Evolutionary conservation across 1,140 invertebrate species (phyloP).

Genomic region (Brachionus rubens): DNA sequence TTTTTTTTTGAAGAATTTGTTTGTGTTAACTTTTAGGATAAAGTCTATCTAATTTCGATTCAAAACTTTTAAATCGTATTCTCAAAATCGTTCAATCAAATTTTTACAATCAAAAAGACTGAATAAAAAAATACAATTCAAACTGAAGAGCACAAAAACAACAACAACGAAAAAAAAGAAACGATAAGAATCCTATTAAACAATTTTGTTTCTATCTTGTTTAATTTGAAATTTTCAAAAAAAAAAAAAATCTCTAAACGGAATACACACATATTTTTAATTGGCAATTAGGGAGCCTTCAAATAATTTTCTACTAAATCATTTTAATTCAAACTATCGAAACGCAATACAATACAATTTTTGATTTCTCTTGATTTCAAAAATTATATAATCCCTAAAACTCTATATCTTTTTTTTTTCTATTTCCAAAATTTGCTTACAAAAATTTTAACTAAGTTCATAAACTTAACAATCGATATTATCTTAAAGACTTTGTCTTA

Average conservation of each 20-base stretch:
- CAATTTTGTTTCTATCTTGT: too few relatives aligned
- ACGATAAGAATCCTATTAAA: too few relatives aligned
- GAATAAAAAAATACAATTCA: too few relatives aligned
- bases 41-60: background rate
- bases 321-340: background rate
- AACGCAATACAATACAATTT: background rate
- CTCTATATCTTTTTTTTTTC: too few relatives aligned
- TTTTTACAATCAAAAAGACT: slow-evolving; percentile 25
- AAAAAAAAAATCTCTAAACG: slow-evolving; percentile 1
- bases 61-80: background rate
- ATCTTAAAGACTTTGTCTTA: too few relatives aligned
- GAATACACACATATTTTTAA: slow-evolving; percentile 24
- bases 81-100: slow-evolving; percentile 19
- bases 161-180: too few relatives aligned
- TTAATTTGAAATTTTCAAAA: too few relatives aligned
- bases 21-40: background rate
- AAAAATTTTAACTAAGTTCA: too few relatives aligned
- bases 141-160: too few relatives aligned
- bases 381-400: too few relatives aligned
- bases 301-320: slow-evolving; percentile 23
- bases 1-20: background rate
- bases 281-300: slow-evolving; percentile 36
- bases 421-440: too few relatives aligned
- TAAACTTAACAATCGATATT: too few relatives aligned
- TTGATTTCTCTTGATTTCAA: background rate